phyloP scores from a whole-genome alignment of 2,113 vertebrate species.

The Perca fluviatilis region DNA sequence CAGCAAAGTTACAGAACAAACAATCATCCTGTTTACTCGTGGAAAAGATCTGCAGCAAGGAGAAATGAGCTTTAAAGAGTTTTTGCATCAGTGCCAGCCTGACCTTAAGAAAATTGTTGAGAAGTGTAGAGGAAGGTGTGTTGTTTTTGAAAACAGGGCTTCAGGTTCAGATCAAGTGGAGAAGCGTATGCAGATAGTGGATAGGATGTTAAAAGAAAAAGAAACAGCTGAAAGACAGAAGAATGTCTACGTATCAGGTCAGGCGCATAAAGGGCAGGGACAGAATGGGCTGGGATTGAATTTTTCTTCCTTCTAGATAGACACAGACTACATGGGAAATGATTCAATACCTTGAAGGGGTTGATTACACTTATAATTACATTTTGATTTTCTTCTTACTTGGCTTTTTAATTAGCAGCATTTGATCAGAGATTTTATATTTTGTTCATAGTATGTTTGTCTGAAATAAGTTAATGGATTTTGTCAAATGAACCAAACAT shows the following conservation, averaged over 20 bases:
- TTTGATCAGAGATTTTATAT: neutral
- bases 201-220: neutral
- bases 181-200: neutral
- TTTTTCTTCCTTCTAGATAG: neutral
- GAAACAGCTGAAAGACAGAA: neutral
- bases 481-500: neutral
- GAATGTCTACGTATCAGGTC: neutral
- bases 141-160: neutral
- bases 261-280: neutral
- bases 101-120: neutral
- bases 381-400: neutral
- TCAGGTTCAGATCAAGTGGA: neutral
- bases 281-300: too few relatives aligned
- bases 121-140: neutral
- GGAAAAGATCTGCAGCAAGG: neutral
- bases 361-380: neutral
- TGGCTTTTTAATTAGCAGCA: neutral
- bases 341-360: neutral
- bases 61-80: neutral
- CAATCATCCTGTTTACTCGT: conserved; percentile 3
- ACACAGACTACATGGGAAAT: neutral
- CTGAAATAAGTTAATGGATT: neutral
- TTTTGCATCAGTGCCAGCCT: neutral
- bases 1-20: neutral
- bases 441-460: too few relatives aligned